These are phyloP conservation scores for Macroteleia sp. DNA, from an alignment of 2,888 invertebrate species.

Conservation along the genomic window DNA sequence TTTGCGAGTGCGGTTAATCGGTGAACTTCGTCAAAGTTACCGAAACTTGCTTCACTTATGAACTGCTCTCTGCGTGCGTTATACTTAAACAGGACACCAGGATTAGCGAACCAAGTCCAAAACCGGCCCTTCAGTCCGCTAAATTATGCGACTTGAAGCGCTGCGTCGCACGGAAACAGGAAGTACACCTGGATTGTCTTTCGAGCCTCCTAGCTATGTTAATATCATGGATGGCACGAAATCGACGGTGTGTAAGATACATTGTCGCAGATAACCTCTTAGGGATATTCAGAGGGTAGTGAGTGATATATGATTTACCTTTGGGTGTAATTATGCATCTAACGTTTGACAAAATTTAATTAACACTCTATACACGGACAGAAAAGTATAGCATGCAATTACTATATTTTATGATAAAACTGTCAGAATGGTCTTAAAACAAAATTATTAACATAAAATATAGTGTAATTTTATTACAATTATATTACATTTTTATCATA, in stretches of 20 bases:
- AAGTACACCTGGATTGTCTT: constrained; percentile 59
- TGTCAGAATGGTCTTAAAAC: too few species aligned
- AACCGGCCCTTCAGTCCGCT: constrained; percentile 53
- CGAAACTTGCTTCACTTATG: constrained; percentile 54
- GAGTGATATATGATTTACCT: too few species aligned
- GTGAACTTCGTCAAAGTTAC: constrained; percentile 55
- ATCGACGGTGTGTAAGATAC: constrained; percentile 36
- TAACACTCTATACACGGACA: too few species aligned
- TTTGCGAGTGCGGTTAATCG: constrained; percentile 51
- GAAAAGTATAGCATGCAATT: too few species aligned
- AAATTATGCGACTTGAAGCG: constrained; percentile 63
- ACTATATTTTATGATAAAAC: too few species aligned
- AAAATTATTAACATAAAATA: too few species aligned
- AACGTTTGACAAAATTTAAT: too few species aligned
- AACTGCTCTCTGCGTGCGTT: constrained; percentile 29
- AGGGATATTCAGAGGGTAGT: too few species aligned
- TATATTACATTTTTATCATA: too few species aligned
- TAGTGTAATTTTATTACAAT: too few species aligned
- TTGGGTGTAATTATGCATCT: too few species aligned
- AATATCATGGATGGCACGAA: not conserved
- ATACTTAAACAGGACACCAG: constrained; percentile 1
- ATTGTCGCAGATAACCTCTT: not conserved
- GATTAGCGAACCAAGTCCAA: constrained; percentile 55
- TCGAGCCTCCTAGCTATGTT: constrained; percentile 21
- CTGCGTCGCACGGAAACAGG: constrained; percentile 30